Base-by-base conservation (phyloP, 2,113 vertebrate genomes). In the Tretioscincus oriximinensis region DNA sequence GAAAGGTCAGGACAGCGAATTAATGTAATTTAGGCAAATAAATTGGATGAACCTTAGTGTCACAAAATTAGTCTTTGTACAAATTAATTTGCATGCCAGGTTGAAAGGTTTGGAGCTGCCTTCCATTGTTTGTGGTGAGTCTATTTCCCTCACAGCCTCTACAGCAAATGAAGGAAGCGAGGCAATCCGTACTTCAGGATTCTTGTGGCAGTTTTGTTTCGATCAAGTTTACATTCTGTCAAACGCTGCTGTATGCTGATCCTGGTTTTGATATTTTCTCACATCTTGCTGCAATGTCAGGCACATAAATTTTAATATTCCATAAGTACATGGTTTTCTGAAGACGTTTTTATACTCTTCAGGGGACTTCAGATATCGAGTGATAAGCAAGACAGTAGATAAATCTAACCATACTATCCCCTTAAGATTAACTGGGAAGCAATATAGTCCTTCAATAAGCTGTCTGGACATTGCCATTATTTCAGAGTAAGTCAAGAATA, bases 21-120 rank as follows among this genome's bases (percentile, higher is more conserved):
- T 63, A 60, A 73, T 89, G 54, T 81, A 86, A 89, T 88, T 86
- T 87, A 85, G 54, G 63, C 82, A 85, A 90, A 90, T 89, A 88
- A 90, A 90, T 87, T 82, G 74, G 82, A 2, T 82, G 78, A 80
- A 47, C 86, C 70, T 81, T n/a, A 18, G 65, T 90, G 82, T 85
- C 82, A 86, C 74, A 81, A 87, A 85, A 82, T 64, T 85, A 80
- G 81, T 80, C 76, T 72, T 78, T 86, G 89, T n/a, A 81, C 71
- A 78, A 82, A 82, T 88, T 85, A 88, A 81, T 80, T 20, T 64
- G 69, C 86, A 78, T 54, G 77, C 24, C 0, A 71, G 12, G 86
- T 78, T 87, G 82, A 90, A 85, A 81, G 67, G 41, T 51, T 83
- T 80, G 79, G 72, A 58, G 22, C 63, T 35, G 71, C 22, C 71